Evolutionary conservation across 2,113 vertebrate species (phyloP).

Genomic region (Nettapus auritus): DNA sequence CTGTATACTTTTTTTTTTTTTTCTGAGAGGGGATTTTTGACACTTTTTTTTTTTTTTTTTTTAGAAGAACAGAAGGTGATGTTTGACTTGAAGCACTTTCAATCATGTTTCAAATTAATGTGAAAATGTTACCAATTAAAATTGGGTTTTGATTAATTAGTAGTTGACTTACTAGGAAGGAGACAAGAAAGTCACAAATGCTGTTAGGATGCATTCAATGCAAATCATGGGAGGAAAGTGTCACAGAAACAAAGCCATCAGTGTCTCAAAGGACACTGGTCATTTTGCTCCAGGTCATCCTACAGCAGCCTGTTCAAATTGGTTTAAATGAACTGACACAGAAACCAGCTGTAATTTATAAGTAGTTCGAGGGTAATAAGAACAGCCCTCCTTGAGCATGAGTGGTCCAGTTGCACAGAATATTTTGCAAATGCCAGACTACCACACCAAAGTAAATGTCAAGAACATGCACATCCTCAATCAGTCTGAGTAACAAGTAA

Average conservation of each 20-base stretch:
- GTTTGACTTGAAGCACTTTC: background rate
- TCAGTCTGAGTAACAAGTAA: background rate
- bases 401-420: background rate
- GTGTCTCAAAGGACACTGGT: background rate
- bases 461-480: background rate
- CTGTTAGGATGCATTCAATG: background rate
- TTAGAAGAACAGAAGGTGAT: background rate
- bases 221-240: background rate
- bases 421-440: background rate
- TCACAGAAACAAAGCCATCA: background rate
- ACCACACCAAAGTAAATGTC: background rate
- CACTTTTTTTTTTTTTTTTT: background rate
- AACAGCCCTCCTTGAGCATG: background rate
- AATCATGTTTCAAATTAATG: background rate
- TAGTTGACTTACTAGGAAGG: background rate
- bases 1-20: background rate
- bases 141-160: constrained; percentile 6
- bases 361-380: background rate
- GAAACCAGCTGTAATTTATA: background rate
- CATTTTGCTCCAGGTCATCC: background rate
- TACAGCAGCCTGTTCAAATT: background rate
- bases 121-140: constrained; percentile 10
- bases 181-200: background rate
- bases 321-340: background rate
- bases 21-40: background rate